Conservation (phyloP, 2,888 invertebrate species). For the Spatulosminthurus flaviceps region DNA sequence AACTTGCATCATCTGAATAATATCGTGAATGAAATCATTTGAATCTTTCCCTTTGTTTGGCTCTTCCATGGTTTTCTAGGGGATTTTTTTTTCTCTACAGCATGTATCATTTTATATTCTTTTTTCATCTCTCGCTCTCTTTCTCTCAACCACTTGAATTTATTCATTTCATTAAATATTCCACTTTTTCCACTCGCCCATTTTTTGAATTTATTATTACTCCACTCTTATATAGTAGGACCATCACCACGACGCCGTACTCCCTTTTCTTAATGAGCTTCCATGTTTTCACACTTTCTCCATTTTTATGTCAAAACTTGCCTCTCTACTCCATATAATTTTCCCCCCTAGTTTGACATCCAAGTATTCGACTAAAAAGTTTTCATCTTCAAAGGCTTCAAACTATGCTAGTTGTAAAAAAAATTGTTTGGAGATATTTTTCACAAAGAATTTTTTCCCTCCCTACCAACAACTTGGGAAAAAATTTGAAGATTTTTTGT, state of each 20-base stretch:
- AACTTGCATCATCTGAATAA: neutral
- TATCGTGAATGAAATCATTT: constrained; percentile 13
- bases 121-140: constrained; percentile 1
- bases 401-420: too few species aligned
- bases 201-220: constrained; percentile 1
- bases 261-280: neutral
- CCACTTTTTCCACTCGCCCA: neutral
- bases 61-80: neutral
- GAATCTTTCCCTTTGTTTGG: neutral
- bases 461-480: too few species aligned
- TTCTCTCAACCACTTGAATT: neutral
- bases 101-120: constrained; percentile 20
- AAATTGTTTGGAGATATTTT: too few species aligned
- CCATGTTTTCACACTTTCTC: neutral
- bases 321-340: neutral
- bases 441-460: too few species aligned
- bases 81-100: neutral
- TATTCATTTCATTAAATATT: constrained; percentile 14
- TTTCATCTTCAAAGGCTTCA: too few species aligned
- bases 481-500: too few species aligned
- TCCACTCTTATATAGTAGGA: neutral
- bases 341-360: too few species aligned
- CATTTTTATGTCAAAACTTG: neutral
- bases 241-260: too few species aligned
- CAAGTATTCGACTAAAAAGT: too few species aligned